Conservation (phyloP, 2,888 invertebrate genomes). For the Chironomus tentans region DNA sequence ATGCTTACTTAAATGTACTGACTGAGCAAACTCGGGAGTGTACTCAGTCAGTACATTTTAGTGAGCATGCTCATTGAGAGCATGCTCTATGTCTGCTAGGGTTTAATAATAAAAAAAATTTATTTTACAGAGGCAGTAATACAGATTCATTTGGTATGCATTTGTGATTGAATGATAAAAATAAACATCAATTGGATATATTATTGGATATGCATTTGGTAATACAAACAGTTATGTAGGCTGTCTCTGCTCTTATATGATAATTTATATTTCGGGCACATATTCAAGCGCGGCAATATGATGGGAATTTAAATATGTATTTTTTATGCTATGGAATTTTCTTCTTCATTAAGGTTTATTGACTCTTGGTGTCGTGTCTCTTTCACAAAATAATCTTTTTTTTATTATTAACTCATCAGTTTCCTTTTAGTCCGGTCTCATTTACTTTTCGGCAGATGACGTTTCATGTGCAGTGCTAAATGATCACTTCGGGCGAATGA, state of each 20-base stretch:
- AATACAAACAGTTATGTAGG: constrained; percentile 22
- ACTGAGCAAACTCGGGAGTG: too few relatives aligned
- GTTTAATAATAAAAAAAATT: not conserved
- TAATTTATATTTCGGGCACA: constrained; percentile 25
- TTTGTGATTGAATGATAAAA: constrained; percentile 18
- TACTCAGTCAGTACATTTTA: too few relatives aligned
- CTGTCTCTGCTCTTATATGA: not conserved
- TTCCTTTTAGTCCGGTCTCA: constrained; percentile 27
- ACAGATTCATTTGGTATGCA: constrained; percentile 25
- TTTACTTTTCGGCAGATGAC: constrained; percentile 77
- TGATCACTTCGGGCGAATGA: constrained; percentile 94
- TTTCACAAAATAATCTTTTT: not conserved
- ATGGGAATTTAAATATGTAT: constrained; percentile 9
- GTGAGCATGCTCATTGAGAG: too few relatives aligned
- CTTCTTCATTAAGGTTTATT: constrained; percentile 6
- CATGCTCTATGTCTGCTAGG: too few relatives aligned
- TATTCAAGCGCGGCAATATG: not conserved
- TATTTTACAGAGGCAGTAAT: not conserved
- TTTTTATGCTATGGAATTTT: not conserved
- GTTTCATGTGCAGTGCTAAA: constrained; percentile 90
- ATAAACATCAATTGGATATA: constrained; percentile 24
- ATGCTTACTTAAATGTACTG: too few relatives aligned
- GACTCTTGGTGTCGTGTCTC: not conserved
- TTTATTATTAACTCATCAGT: not conserved
- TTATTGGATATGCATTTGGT: not conserved